phyloP scores from a whole-genome alignment of 1,140 invertebrate species.

The Macrobrachium rosenbergii region DNA sequence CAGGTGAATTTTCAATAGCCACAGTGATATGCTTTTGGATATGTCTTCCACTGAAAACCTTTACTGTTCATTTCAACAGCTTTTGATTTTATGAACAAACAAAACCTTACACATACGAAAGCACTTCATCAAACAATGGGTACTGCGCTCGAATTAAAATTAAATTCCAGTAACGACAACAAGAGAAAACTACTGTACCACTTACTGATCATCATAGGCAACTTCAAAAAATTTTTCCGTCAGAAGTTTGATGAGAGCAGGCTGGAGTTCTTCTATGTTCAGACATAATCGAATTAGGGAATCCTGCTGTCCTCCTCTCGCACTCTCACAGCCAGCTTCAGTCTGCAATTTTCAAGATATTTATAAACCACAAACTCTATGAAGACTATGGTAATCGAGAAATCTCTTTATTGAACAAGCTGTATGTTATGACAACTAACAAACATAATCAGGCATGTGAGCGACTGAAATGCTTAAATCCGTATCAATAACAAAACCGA shows the following conservation, averaged over 20 bases:
- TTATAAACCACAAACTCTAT: not conserved
- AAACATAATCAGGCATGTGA: too few relatives aligned
- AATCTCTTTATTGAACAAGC: not conserved
- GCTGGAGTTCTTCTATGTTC: conserved; percentile 64
- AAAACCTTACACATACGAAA: too few relatives aligned
- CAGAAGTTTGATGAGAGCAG: conserved; percentile 55
- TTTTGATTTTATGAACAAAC: too few relatives aligned
- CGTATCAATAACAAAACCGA: too few relatives aligned
- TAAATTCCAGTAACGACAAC: not conserved
- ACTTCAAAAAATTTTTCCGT: conserved; percentile 63
- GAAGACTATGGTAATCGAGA: too few relatives aligned
- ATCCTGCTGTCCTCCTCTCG: conserved; percentile 59
- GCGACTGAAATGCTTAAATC: too few relatives aligned
- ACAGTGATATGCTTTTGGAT: too few relatives aligned
- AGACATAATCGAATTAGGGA: conserved; percentile 62
- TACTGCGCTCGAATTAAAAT: not conserved
- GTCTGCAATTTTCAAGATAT: conserved; percentile 29
- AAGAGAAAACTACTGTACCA: not conserved
- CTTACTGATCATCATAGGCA: conserved; percentile 62
- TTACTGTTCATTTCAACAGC: too few relatives aligned
- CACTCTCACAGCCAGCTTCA: conserved; percentile 44
- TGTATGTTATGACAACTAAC: too few relatives aligned
- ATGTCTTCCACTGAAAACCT: too few relatives aligned
- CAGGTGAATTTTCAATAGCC: too few relatives aligned
- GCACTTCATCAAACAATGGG: too few relatives aligned